Conservation (phyloP, 1,140 invertebrate genomes). For the Drosophila auraria region DNA sequence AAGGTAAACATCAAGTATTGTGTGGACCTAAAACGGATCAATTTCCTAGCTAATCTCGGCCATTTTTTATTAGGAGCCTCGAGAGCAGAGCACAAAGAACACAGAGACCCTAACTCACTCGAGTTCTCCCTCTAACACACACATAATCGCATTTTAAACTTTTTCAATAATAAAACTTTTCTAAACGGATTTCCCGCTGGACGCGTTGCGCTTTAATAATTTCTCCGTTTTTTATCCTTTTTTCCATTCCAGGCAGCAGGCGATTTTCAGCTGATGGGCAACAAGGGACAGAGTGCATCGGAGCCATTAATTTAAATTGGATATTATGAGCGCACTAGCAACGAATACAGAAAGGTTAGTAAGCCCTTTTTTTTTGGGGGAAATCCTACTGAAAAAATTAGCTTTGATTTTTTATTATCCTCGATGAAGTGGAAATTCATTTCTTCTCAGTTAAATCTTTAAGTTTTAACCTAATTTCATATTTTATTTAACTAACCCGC, state of each 20-base stretch:
- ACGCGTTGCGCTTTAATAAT: conserved; percentile 80
- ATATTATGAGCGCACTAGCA: conserved; percentile 77
- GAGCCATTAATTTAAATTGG: conserved; percentile 80
- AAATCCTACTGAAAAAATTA: not conserved
- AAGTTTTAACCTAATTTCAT: not conserved
- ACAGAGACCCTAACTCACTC: conserved; percentile 13
- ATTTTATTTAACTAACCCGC: conserved; percentile 17
- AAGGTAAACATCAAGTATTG: conserved; percentile 36
- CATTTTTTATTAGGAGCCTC: conserved; percentile 49
- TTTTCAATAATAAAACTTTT: conserved; percentile 83
- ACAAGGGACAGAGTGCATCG: conserved; percentile 77
- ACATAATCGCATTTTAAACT: conserved; percentile 83
- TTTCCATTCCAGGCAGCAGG: conserved; percentile 52
- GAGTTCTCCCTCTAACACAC: conserved; percentile 21
- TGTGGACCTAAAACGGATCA: conserved; percentile 21
- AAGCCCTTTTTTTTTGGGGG: not conserved
- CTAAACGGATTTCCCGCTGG: conserved; percentile 83
- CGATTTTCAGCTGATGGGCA: conserved; percentile 49
- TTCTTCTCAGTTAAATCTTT: not conserved
- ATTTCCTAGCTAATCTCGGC: conserved; percentile 53
- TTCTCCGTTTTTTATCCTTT: conserved; percentile 56
- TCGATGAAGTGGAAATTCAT: not conserved
- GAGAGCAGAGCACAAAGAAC: conserved; percentile 10
- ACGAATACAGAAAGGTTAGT: conserved; percentile 61
- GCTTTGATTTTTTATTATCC: no score